phyloP scores from a whole-genome alignment of 2,113 vertebrate genomes.

The Siniperca knerii region DNA sequence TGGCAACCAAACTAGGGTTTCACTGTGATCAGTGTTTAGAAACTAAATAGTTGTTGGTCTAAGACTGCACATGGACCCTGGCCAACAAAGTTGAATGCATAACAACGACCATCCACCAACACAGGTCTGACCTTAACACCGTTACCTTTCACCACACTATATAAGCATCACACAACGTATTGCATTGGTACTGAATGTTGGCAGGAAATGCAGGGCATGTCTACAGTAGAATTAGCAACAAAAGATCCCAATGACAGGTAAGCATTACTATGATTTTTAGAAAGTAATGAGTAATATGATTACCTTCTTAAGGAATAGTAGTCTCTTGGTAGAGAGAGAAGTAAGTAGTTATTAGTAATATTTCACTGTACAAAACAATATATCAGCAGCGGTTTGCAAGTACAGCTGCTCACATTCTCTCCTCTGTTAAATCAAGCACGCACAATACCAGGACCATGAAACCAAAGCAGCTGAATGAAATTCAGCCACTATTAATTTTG shows the following conservation, averaged over 20 bases:
- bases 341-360: constrained; percentile 2
- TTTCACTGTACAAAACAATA: constrained; percentile 21
- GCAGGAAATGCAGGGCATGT: neutral
- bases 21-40: neutral
- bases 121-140: neutral
- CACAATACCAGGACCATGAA: neutral
- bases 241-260: neutral
- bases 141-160: neutral
- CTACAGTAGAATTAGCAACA: neutral
- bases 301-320: neutral
- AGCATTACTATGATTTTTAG: neutral
- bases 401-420: constrained; percentile 23
- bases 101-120: neutral
- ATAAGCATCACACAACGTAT: neutral
- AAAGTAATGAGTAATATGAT: neutral
- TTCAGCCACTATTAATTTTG: neutral
- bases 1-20: neutral
- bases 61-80: neutral
- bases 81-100: neutral
- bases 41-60: neutral
- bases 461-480: neutral
- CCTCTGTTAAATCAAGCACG: neutral
- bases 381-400: constrained; percentile 18
- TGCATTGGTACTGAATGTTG: neutral
- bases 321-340: neutral